A percentile compares a stretch with the other conserved stretches of the same genome.
Evolutionary conservation across 2,113 vertebrate genomes (phyloP).

Genomic region (Alouatta palliata): DNA sequence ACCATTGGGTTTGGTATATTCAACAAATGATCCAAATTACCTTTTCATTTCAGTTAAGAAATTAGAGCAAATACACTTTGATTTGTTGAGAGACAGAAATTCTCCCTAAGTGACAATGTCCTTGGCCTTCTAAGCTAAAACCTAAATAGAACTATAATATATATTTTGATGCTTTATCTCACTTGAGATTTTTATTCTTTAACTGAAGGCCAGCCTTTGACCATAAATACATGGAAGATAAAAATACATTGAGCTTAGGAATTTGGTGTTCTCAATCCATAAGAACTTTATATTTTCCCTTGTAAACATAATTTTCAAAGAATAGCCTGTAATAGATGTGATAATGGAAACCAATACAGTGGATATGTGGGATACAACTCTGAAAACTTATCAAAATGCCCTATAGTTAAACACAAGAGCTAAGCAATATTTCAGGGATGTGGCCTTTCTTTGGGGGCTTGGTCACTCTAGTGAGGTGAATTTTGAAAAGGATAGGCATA

Average conservation of each 20-base stretch:
- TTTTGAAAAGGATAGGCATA: neutral
- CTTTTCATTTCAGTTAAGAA: constrained; percentile 44
- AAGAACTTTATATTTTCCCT: neutral
- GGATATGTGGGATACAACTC: neutral
- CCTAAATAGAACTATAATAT: neutral
- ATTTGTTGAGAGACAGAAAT: neutral
- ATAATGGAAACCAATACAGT: neutral
- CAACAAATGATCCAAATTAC: constrained; percentile 44
- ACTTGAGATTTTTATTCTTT: neutral
- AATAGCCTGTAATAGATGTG: neutral
- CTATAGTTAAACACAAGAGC: neutral
- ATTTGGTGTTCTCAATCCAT: neutral
- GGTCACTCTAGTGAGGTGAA: neutral
- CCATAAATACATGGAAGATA: neutral
- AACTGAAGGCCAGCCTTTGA: neutral
- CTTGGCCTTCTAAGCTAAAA: neutral
- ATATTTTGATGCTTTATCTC: neutral
- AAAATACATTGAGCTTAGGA: neutral
- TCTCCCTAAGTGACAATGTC: neutral
- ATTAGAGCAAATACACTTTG: neutral
- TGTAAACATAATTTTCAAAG: neutral
- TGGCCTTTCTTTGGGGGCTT: neutral
- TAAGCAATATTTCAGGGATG: neutral
- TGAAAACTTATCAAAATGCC: neutral
- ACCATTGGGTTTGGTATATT: neutral